Evolutionary conservation across 2,113 vertebrate species (phyloP).

Genomic region (Indri indri): DNA sequence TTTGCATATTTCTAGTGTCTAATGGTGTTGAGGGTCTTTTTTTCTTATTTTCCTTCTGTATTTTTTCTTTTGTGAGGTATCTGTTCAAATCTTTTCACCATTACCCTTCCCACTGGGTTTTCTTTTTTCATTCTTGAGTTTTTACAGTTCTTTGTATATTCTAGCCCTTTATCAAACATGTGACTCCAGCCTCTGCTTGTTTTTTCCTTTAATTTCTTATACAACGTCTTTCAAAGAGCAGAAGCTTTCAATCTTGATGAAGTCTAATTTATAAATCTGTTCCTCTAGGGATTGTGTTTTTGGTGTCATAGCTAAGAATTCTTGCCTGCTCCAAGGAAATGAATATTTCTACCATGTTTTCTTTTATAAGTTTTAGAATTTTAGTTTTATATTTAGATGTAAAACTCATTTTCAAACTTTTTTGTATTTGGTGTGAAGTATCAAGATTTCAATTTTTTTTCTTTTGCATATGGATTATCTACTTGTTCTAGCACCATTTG

Average conservation of each 20-base stretch:
- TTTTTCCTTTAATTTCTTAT: background rate
- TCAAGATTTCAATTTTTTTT: background rate
- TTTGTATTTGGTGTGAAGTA: background rate
- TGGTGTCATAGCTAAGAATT: background rate
- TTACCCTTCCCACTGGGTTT: background rate
- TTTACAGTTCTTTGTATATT: background rate
- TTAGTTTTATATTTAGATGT: background rate
- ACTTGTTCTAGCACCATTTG: background rate
- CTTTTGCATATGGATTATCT: background rate
- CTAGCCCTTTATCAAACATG: background rate
- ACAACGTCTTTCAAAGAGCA: background rate
- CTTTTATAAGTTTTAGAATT: background rate
- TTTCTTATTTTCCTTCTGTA: background rate
- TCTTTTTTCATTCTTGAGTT: background rate
- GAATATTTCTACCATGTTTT: background rate
- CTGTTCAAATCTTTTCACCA: background rate
- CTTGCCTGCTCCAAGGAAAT: background rate
- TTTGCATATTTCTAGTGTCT: background rate
- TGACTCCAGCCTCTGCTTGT: background rate
- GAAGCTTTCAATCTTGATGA: background rate
- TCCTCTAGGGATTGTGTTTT: background rate
- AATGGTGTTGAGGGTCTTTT: background rate
- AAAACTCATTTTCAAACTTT: background rate
- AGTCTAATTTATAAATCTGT: background rate
- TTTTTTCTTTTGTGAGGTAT: background rate